Percentiles rank a stretch among this genome's conserved stretches.
These are phyloP conservation scores for Hippocampus mohnikei DNA, from an alignment of 2,113 vertebrate genomes.

Conservation along the genomic window DNA sequence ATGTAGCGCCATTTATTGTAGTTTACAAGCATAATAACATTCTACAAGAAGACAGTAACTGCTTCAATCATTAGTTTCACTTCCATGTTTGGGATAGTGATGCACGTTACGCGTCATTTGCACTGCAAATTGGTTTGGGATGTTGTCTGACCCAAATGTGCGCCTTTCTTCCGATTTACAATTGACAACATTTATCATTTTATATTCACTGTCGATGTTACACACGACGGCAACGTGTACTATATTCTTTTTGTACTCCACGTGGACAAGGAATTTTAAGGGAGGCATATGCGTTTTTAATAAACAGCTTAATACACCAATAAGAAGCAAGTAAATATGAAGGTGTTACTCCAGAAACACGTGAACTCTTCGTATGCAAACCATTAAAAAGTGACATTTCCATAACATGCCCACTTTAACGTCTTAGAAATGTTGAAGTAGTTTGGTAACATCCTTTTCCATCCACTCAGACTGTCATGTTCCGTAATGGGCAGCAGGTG, in stretches of 20 bases:
- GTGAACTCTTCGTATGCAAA: too few relatives aligned
- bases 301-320: too few relatives aligned
- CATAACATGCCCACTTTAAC: too few relatives aligned
- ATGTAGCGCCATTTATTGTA: background rate
- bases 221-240: background rate
- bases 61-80: background rate
- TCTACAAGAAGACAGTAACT: background rate
- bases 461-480: too few relatives aligned
- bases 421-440: too few relatives aligned
- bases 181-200: conserved; percentile 1
- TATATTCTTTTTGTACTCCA: background rate
- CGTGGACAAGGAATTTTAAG: too few relatives aligned
- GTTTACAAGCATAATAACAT: background rate
- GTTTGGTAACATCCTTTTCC: too few relatives aligned
- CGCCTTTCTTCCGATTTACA: background rate
- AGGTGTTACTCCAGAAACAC: too few relatives aligned
- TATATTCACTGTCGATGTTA: background rate
- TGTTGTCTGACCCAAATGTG: background rate
- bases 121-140: conserved; percentile 2
- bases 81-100: background rate
- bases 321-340: too few relatives aligned
- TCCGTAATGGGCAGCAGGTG: too few relatives aligned
- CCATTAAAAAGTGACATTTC: too few relatives aligned
- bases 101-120: background rate
- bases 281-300: too few relatives aligned